Evolutionary conservation across 2,888 invertebrate genomes (phyloP).

Genomic region (Peribatodes rhomboidaria): DNA sequence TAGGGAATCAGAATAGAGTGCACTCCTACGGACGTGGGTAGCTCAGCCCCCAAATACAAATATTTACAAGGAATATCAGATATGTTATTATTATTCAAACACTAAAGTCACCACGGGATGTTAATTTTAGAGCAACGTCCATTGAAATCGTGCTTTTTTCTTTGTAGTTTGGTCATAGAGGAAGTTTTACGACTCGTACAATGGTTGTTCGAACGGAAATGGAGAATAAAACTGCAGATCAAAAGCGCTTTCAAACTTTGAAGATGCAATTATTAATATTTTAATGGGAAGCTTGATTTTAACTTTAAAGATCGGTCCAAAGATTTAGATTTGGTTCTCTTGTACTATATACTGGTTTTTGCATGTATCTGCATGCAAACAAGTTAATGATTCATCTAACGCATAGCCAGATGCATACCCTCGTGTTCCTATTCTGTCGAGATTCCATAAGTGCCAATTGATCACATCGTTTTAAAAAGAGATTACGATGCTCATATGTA

Average conservation of each 20-base stretch:
- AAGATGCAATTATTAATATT: constrained; percentile 7
- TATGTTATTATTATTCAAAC: constrained; percentile 2
- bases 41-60: too few species aligned
- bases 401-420: background rate
- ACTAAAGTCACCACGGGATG: constrained; percentile 42
- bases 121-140: constrained; percentile 51
- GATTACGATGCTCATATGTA: background rate
- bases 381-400: background rate
- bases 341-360: too few species aligned
- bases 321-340: too few species aligned
- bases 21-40: too few species aligned
- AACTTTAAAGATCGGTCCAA: too few species aligned
- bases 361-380: too few species aligned
- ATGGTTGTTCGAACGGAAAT: constrained; percentile 23
- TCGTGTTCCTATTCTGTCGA: background rate
- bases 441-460: background rate
- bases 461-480: background rate
- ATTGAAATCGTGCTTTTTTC: constrained; percentile 43
- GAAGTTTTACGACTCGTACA: constrained; percentile 24
- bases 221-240: constrained; percentile 27
- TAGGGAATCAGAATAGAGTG: too few species aligned
- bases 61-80: background rate
- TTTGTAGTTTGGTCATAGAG: constrained; percentile 40
- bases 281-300: too few species aligned
- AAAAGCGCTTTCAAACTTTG: constrained; percentile 21